Evolutionary conservation across 2,888 invertebrate genomes (phyloP), one percentile per base, ranked within the genome.

Genomic region (Cataglyphis cursor): DNA sequence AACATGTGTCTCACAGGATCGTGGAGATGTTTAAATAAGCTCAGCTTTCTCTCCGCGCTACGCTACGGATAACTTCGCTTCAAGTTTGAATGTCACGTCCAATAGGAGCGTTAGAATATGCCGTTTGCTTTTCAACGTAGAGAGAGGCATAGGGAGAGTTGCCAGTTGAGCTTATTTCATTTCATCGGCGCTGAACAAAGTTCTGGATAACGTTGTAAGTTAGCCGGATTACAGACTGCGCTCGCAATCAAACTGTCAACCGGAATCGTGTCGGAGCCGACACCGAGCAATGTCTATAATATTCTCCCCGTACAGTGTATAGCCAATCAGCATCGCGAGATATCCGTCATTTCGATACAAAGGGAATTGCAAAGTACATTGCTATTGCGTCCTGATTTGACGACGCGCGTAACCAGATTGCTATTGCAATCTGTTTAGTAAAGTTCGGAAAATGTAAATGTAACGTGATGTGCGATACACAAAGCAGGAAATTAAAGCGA

Each of bases 281-380:
- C 81, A 51, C n/a, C n/a, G 38, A 76, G 73, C 73, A 73, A 65
- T 74, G 82, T 74, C 66, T 73, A 62, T 44, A 82, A 44, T 41
- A 61, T 85, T 73, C 18, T 21, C 51, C 65, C 68, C 44, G 31
- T 35, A 65, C 61, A 75, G 84, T 81, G 85, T 75, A 82, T 65
- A 84, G 85, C 86, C 90, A 90, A 89, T 91, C 89, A 86, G 85
- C 88, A 83, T 76, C 82, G 75, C 70, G 85, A 51, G 51, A 88
- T 87, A 86, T 89, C 83, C 85, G 74, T 87, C 72, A 85, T 83
- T 82, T 48, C 84, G 80, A 86, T 86, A 90, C 92, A 92, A 92
- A 92, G 91, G 91, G 92, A 92, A 92, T 92, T 87, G 87, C 90
- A 88, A 90, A 92, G 85, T 89, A 87, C 84, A 83, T 91, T 88